Evolutionary conservation across 2,113 vertebrate genomes (phyloP).

Genomic region (Engraulis encrasicolus): DNA sequence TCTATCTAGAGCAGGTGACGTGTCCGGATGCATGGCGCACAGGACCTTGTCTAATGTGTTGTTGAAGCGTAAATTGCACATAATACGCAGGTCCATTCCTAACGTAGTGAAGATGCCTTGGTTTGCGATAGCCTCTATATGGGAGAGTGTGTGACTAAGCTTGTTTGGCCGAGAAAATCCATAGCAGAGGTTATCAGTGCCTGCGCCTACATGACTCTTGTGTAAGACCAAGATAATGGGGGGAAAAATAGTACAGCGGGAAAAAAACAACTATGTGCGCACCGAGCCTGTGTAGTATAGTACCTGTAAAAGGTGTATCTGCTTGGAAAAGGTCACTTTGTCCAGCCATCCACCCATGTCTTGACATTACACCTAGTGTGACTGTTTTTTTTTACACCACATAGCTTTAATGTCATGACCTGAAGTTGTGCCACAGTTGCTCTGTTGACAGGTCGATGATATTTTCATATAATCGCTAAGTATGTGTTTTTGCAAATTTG

Average conservation of each 20-base stretch:
- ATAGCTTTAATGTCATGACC: neutral
- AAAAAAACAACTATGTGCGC: no score
- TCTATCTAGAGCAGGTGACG: neutral
- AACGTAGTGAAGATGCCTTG: neutral
- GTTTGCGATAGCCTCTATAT: no score
- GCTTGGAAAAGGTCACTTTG: neutral
- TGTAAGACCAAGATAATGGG: no score
- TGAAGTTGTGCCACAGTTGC: neutral
- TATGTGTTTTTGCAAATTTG: neutral
- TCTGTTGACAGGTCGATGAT: neutral
- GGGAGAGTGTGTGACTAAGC: neutral
- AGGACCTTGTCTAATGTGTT: neutral
- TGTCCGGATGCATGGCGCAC: neutral
- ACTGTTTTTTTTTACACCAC: neutral
- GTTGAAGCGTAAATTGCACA: no score
- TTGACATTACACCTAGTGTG: neutral
- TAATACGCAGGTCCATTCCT: no score
- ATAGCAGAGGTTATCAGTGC: no score
- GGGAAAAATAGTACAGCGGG: no score
- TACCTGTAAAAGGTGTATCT: neutral
- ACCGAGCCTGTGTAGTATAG: no score
- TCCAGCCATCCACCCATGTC: neutral
- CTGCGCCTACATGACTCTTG: no score
- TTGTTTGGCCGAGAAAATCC: neutral
- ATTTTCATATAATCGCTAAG: neutral